phyloP scores from a whole-genome alignment of 92 coral and sea anemone species.

The Muricea muricata region DNA sequence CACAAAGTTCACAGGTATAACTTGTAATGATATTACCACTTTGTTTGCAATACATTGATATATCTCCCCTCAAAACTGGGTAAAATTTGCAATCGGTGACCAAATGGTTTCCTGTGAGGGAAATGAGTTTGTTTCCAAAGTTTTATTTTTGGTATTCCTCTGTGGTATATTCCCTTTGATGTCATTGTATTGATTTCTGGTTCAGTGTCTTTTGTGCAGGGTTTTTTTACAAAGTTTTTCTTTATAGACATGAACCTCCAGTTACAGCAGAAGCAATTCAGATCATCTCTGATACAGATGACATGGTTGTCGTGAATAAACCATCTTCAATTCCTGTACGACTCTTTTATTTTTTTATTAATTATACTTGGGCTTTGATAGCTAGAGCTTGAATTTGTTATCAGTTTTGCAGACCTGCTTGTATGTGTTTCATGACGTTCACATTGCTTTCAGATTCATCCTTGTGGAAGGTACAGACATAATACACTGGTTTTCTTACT shows the following conservation, averaged over 20 bases:
- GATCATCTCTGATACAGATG: conserved; percentile 76
- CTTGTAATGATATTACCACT: too few species aligned
- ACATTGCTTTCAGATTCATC: conserved; percentile 76
- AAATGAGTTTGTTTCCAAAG: too few species aligned
- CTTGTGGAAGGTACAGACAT: conserved; percentile 97
- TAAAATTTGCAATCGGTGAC: too few species aligned
- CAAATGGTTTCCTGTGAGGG: too few species aligned
- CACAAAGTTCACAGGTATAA: conserved; percentile 96
- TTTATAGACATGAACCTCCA: conserved; percentile 96
- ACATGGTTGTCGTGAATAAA: conserved; percentile 86
- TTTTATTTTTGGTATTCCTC: too few species aligned
- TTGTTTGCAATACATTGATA: too few species aligned
- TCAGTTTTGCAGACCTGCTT: neutral
- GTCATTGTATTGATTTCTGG: too few species aligned
- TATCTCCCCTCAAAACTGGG: too few species aligned
- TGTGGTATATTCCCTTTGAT: too few species aligned
- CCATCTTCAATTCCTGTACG: conserved; percentile 98
- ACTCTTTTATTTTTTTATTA: neutral
- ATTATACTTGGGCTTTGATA: neutral
- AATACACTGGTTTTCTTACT: conserved; percentile 91
- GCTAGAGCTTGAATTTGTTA: too few species aligned
- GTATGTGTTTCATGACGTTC: neutral
- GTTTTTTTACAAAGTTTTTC: too few species aligned
- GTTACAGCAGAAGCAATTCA: conserved; percentile 79
- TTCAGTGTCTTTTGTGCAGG: too few species aligned